Base-by-base conservation (phyloP, 1,140 invertebrate genomes). In the Cotesia typhae region DNA sequence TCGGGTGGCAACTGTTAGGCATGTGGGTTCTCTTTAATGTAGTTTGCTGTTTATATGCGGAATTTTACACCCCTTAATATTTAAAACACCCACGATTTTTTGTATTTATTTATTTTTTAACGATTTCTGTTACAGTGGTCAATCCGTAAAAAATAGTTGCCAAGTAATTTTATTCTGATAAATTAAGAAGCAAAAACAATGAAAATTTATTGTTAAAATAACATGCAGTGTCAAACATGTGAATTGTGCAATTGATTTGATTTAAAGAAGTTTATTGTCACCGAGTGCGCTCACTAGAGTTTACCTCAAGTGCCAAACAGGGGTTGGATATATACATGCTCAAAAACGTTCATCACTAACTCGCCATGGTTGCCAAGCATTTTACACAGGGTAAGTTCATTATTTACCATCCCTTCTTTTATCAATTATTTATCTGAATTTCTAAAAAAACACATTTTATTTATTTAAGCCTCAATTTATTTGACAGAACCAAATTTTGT, bases 311-410 rank as follows among this genome's bases (percentile, higher is more conserved):
- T 52, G 57, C 61, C 69, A 71, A 20, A 35, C 53, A n/a, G 41
- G 57, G 57, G 68, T 60, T 61, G 69, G 47, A 64, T 64, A 64
- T 47, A 47, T 71, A 71, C 69, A 52, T 64, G 52, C 52, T 28
- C 65, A 6, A 36, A 64, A 47, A 17, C 60, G 69, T 41, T 64
- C 66, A 68, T 72, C 70, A 70, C 74, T 61, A 52, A 47, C 70
- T 35, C 60, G 70, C 69, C 59, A 75, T 75, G 74, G 74, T 75
- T 75, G 74, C 74, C 70, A 75, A 72, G 74, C 74, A 75, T 69
- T 75, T 75, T 63, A 75, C 70, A 5, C 74, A 75, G 74, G 74
- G 74, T 75, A 70, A 75, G 74, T 47, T 51, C n/a, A 17, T 36
- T 20, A 52, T 20, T 20, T 47, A 10, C 5, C 14, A 41, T 66